Evolutionary conservation across 2,113 vertebrate species (phyloP), one percentile per base, ranked within the genome.

Genomic region (Notarius lentiginosus): DNA sequence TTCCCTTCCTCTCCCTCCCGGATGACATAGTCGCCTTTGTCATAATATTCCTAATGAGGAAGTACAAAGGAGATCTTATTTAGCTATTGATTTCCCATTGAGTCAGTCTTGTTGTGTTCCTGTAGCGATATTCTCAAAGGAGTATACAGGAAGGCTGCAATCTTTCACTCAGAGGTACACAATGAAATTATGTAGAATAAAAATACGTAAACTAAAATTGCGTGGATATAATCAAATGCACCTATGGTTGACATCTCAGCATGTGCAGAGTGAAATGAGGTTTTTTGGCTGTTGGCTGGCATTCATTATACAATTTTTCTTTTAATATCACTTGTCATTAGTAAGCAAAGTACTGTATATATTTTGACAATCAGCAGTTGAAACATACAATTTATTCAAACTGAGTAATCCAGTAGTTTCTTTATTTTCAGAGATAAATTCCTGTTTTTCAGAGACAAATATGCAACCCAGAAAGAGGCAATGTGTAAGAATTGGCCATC

Each of bases 1-100:
- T 93, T 95, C 75, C 95, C 95, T 90, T 95, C 94, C 85, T 96
- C 95, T 61, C 95, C 95, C 89, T 96, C 92, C 41, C 94, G 89
- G 90, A 96, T 95, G 88, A 96, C 87, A 80, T 94, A 94, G 85
- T 95, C 95, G 66, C 94, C 95, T 87, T 92, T 94, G 91, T 95
- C 94, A 75, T 95, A 96, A 91, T 95, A 95, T 89, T 96, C 95
- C 95, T 96, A 87, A 63, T 84, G 66, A 85, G 87, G 61, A 90
- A 88, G 87, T 82, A 88, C 61, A 89, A 86, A 81, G 88, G 72
- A 87, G 86, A 89, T 84, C 86, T 89, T 49, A 84, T 89, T 90
- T 88, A 87, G 81, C n/a, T 85, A 90, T 90, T 88, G 89, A 90
- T 90, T 90, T 85, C 70, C 77, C 55, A 88, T 82, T 58, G 72